phyloP scores from a whole-genome alignment of 2,888 invertebrate genomes.

The Latrodectus elegans region DNA sequence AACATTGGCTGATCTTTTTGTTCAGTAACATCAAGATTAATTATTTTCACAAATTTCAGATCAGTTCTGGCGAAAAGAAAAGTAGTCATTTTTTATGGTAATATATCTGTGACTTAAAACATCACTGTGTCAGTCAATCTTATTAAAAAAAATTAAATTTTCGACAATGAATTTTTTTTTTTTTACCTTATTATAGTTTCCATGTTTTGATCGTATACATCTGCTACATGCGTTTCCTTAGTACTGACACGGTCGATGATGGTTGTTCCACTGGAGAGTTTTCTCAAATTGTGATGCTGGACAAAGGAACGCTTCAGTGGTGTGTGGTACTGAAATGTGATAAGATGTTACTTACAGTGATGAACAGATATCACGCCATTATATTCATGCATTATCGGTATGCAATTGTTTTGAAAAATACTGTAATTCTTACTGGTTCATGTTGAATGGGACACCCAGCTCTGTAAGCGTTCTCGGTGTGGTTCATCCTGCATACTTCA shows the following conservation, averaged over 20 bases:
- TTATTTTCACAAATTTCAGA: not conserved
- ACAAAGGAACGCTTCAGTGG: slow-evolving; percentile 18
- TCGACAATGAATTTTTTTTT: too few relatives aligned
- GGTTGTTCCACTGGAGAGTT: not conserved
- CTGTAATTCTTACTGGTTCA: slow-evolving; percentile 13
- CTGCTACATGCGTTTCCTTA: slow-evolving; percentile 28
- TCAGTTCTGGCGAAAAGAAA: slow-evolving; percentile 10
- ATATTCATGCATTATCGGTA: not conserved
- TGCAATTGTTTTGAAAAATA: not conserved
- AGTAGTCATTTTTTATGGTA: not conserved
- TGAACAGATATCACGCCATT: not conserved
- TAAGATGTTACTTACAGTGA: not conserved
- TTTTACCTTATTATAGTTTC: slow-evolving; percentile 27
- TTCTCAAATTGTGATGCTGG: slow-evolving; percentile 26
- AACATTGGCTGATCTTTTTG: not conserved
- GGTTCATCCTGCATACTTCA: slow-evolving; percentile 9
- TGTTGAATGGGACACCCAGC: slow-evolving; percentile 11
- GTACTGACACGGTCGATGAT: slow-evolving; percentile 28
- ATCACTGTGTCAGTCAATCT: too few relatives aligned
- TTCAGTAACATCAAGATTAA: not conserved
- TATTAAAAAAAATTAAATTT: too few relatives aligned
- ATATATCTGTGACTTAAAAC: too few relatives aligned
- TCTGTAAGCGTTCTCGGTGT: not conserved
- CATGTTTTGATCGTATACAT: slow-evolving; percentile 56
- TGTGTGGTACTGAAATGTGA: not conserved